Conservation (phyloP, 2,888 invertebrate genomes). For the Lochmaea capreae region DNA sequence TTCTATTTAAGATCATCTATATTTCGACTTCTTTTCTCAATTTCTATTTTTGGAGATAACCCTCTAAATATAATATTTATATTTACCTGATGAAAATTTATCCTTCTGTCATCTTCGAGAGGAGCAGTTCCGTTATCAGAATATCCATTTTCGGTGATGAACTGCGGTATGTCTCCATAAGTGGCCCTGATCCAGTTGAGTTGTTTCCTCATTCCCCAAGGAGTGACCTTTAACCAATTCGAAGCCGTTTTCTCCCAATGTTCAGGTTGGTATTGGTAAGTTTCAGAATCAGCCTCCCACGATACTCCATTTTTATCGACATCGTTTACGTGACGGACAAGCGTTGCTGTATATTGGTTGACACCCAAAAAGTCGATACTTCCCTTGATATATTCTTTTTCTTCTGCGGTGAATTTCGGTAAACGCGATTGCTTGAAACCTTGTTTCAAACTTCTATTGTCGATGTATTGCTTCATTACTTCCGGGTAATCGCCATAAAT, state of each 20-base stretch:
- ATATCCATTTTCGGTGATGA: constrained; percentile 72
- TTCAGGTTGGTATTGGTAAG: constrained; percentile 29
- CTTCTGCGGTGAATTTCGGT: constrained; percentile 71
- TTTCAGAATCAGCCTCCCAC: constrained; percentile 24
- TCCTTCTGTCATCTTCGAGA: constrained; percentile 66
- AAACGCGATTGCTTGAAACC: constrained; percentile 72
- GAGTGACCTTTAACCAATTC: constrained; percentile 60
- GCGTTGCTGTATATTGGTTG: constrained; percentile 76
- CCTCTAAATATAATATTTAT: too few relatives aligned
- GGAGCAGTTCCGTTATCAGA: constrained; percentile 61
- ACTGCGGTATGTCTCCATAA: constrained; percentile 67
- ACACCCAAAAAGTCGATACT: constrained; percentile 79
- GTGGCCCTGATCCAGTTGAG: constrained; percentile 65
- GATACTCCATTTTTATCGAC: constrained; percentile 66
- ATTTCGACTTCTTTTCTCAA: too few relatives aligned
- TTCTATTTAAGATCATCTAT: too few relatives aligned
- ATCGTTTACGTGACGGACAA: constrained; percentile 59
- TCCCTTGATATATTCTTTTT: constrained; percentile 69
- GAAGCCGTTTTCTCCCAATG: constrained; percentile 40
- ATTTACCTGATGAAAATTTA: constrained; percentile 60
- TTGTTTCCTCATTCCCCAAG: constrained; percentile 71
- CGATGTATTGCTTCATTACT: constrained; percentile 72
- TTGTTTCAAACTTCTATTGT: constrained; percentile 70
- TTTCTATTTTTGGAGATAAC: too few relatives aligned
- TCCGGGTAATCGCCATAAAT: constrained; percentile 76